phyloP scores from a whole-genome alignment of 2,113 vertebrate species.

The Rhegmatorhina hoffmannsi region DNA sequence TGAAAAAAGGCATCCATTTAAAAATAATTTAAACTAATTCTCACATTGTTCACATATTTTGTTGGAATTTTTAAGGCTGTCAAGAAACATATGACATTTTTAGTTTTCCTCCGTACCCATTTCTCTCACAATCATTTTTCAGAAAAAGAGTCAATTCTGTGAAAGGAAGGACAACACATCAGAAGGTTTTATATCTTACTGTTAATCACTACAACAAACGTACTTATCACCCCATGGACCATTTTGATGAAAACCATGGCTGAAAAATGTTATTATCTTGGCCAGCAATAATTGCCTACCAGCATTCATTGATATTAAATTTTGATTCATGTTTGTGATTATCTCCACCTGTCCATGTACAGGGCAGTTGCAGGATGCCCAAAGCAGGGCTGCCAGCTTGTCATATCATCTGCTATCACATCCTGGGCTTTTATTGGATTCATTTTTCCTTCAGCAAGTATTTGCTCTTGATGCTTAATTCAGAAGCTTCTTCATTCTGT shows the following conservation, averaged over 20 bases:
- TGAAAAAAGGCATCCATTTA: accelerated
- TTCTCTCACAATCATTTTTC: not conserved
- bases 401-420: not conserved
- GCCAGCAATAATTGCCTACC: not conserved
- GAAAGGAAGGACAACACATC: not conserved
- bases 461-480: slow-evolving; percentile 17
- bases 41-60: not conserved
- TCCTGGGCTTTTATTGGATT: not conserved
- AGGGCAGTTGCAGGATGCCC: not conserved
- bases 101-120: not conserved
- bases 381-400: not conserved
- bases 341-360: not conserved
- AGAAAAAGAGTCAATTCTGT: not conserved
- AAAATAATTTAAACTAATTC: not conserved
- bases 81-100: not conserved
- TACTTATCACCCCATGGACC: not conserved
- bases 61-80: not conserved
- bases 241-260: not conserved
- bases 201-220: not conserved
- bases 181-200: not conserved
- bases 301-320: not conserved
- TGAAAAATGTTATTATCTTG: not conserved
- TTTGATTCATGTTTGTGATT: not conserved
- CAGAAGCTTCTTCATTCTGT: slow-evolving; percentile 31
- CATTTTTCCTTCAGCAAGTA: slow-evolving; percentile 26